Evolutionary conservation across 2,888 invertebrate genomes (phyloP).

Genomic region (Synergus japonicus): DNA sequence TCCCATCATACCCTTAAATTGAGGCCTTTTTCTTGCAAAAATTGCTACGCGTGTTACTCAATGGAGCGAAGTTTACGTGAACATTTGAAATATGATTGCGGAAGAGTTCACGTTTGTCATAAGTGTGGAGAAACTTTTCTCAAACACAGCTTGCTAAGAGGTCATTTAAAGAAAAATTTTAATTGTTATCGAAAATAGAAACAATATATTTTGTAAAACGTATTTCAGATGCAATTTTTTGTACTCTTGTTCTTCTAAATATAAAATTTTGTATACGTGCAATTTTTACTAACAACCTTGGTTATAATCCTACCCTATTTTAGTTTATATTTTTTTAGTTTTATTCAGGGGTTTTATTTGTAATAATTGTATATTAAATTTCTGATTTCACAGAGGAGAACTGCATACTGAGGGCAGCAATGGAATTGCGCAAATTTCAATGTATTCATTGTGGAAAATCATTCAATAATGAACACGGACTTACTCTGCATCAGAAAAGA

Average conservation of each 20-base stretch:
- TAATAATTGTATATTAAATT: no score
- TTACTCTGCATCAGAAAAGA: no score
- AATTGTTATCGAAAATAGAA: neutral
- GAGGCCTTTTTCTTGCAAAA: neutral
- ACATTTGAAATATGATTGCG: neutral
- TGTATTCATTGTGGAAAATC: neutral
- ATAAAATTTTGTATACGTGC: no score
- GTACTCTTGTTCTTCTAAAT: no score
- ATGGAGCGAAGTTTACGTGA: neutral
- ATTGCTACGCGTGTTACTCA: neutral
- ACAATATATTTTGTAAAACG: no score
- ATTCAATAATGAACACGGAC: neutral
- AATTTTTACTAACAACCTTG: no score
- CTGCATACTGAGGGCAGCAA: no score
- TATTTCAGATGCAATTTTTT: no score
- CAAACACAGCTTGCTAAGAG: no score
- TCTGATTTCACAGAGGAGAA: no score
- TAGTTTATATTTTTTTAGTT: neutral
- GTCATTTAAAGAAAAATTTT: neutral
- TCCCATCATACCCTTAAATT: neutral
- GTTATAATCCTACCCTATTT: neutral
- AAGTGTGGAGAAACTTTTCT: neutral
- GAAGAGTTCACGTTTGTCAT: neutral
- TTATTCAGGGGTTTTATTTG: no score
- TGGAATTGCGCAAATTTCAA: no score